phyloP scores from a whole-genome alignment of 2,797 vertebrate species.

The Anguilla megastoma region DNA sequence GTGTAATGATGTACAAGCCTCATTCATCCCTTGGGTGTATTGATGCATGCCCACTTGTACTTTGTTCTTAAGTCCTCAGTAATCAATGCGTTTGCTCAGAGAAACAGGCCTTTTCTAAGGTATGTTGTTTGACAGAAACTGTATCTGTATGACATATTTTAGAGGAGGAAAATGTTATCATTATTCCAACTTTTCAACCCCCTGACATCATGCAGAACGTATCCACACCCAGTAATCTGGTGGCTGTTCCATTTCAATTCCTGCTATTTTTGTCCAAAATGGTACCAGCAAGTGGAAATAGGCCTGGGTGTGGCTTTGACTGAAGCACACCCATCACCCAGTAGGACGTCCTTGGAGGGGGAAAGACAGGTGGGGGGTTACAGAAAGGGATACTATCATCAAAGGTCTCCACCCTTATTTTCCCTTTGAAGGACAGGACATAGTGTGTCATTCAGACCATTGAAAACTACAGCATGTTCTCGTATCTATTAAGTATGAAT shows the following conservation, averaged over 20 bases:
- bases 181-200: background rate
- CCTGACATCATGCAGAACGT: background rate
- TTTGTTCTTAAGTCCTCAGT: background rate
- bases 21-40: background rate
- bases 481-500: background rate
- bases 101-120: background rate
- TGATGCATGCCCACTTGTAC: background rate
- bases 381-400: background rate
- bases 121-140: background rate
- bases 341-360: background rate
- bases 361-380: background rate
- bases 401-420: slow-evolving; percentile 16
- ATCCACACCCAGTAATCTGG: slow-evolving; percentile 48
- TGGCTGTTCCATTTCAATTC: slow-evolving; percentile 32
- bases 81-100: background rate
- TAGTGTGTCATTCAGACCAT: background rate
- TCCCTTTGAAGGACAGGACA: background rate
- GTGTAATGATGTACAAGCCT: background rate
- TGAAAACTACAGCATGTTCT: background rate
- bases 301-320: slow-evolving; percentile 52
- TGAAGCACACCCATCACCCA: slow-evolving; percentile 42
- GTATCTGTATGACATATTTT: background rate
- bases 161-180: slow-evolving; percentile 2
- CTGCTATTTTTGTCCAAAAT: slow-evolving; percentile 60
- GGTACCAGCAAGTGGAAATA: slow-evolving; percentile 56